Base-by-base conservation (phyloP, 2,113 vertebrate species). In the Tenrec ecaudatus region DNA sequence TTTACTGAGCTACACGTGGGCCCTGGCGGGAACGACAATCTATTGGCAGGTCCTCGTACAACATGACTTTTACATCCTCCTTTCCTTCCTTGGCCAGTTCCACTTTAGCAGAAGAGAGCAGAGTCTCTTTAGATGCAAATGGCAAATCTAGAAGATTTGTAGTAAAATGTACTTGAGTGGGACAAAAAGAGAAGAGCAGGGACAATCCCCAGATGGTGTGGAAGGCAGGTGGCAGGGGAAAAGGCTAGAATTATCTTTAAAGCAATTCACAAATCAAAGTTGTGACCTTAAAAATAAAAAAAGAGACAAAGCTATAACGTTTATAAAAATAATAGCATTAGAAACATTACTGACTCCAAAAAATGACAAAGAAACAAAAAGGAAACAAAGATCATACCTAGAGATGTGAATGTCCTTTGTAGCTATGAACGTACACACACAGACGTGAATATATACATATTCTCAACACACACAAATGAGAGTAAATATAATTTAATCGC, bases 141-240 rank as follows among this genome's bases (percentile, higher is more conserved):
- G 43, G 40, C 66, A 92, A 93, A 91, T 93, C 60, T 93, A 91
- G 62, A 91, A 81, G 77, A 86, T 71, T 4, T 86, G 20, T 6
- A 62, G 16, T 76, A 73, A 92, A 94, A 75, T 29, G 43, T 96
- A 69, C 69, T 92, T 91, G 29, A 92, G 60, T 62, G 33, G 57
- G 57, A 82, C 11, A 8, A 5, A 57, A 88, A 64, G 31, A 91
- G 31, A 75, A 93, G n/a, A 64, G 33, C 0, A 69, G 14, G 19
- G 60, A 57, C 64, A 69, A 79, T 82, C 82, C 5, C 20, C 57
- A 78, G 57, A 87, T 64, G 47, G 29, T 29, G 82, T 47, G 16
- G 23, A 38, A 88, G 53, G 22, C 62, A 93, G 66, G 22, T 40
- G 40, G 40, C 40, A 40, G 40, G 40, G 40, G 40, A 40, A 40